Evolutionary conservation across 2,113 vertebrate genomes (phyloP).

Genomic region (Aldabrachelys gigantea): DNA sequence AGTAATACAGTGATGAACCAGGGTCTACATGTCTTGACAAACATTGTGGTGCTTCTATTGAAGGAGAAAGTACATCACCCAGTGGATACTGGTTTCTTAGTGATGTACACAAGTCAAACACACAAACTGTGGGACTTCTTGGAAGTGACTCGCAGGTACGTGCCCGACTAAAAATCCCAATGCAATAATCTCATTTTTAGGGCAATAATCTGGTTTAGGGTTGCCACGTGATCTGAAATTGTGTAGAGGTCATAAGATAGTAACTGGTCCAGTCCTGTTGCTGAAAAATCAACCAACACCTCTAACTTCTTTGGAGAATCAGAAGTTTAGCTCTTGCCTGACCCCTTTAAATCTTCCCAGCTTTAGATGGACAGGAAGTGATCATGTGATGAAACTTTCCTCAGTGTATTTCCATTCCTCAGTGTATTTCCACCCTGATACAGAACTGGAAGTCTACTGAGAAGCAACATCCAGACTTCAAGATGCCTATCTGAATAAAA

Average conservation of each 20-base stretch:
- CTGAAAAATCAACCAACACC: not conserved
- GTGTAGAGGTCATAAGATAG: not conserved
- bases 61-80: not conserved
- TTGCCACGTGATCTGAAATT: not conserved
- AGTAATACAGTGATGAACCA: not conserved
- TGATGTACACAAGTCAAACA: fast-evolving
- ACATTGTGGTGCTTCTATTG: not conserved
- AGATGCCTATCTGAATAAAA: not conserved
- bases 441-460: not conserved
- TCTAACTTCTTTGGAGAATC: not conserved
- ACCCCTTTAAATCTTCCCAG: not conserved
- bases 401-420: not conserved
- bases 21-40: not conserved
- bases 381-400: not conserved
- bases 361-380: not conserved
- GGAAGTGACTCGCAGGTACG: not conserved
- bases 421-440: not conserved
- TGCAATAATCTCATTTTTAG: not conserved
- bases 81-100: not conserved
- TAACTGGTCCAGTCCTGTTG: not conserved
- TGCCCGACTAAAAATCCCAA: not conserved
- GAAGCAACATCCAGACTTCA: not conserved
- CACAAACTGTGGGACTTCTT: not conserved
- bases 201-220: not conserved
- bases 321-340: not conserved